Percentiles rank a stretch among this genome's conserved stretches.
Conservation (phyloP, 53 echinoderm and acorn worm species). For the Henricia sp. region DNA sequence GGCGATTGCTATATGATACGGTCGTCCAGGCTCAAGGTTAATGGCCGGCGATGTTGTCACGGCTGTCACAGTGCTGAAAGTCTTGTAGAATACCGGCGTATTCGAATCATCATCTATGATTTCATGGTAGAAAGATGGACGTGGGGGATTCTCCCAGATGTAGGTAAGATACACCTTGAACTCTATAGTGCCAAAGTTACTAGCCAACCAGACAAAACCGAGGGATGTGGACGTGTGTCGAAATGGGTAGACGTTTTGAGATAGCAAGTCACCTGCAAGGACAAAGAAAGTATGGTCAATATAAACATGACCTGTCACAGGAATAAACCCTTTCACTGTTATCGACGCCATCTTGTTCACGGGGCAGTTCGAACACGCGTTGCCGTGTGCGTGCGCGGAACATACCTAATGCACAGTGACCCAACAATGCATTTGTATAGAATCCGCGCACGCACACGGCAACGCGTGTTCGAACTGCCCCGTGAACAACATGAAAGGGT, state of each 20-base stretch:
- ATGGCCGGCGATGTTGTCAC: background rate
- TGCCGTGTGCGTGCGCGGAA: too few relatives aligned
- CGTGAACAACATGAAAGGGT: too few relatives aligned
- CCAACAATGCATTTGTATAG: too few relatives aligned
- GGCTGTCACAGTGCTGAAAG: background rate
- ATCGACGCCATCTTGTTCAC: too few relatives aligned
- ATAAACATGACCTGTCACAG: too few relatives aligned
- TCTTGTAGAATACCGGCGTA: conserved; percentile 36
- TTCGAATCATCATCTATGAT: background rate
- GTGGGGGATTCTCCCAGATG: background rate
- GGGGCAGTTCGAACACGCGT: too few relatives aligned
- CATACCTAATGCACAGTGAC: too few relatives aligned
- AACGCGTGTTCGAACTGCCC: too few relatives aligned
- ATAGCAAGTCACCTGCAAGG: background rate
- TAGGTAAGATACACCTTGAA: conserved; percentile 10
- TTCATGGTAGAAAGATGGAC: background rate
- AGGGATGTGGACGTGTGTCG: conserved; percentile 15
- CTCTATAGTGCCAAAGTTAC: background rate
- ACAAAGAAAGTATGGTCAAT: background rate
- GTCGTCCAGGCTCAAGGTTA: background rate
- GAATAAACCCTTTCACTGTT: too few relatives aligned
- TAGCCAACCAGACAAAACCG: conserved; percentile 12
- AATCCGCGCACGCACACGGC: too few relatives aligned
- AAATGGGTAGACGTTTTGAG: background rate
- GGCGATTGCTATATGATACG: background rate